These are phyloP conservation scores for Aphodius granarius DNA, from an alignment of 2,888 invertebrate genomes.

Conservation along the genomic window DNA sequence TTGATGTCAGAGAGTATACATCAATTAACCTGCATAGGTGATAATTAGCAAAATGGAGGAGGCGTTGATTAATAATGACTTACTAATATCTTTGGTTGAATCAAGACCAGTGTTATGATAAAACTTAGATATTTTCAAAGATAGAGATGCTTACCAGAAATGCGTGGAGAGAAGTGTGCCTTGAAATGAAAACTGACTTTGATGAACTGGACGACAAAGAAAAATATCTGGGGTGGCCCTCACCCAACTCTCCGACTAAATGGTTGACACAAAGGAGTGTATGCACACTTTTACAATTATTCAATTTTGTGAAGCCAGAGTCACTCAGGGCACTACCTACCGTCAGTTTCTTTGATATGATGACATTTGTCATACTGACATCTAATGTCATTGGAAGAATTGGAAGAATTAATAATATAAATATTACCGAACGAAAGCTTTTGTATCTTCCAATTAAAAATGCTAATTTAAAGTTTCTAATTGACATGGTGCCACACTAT, in stretches of 20 bases:
- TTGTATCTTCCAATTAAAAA: not conserved
- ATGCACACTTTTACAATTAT: no score
- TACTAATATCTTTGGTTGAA: constrained; percentile 24
- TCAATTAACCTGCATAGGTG: no score
- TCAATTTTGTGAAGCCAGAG: no score
- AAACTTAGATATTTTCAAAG: constrained; percentile 27
- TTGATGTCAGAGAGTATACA: no score
- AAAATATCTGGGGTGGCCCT: no score
- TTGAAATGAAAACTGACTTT: constrained; percentile 2
- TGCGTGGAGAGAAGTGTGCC: constrained; percentile 9
- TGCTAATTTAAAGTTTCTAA: not conserved
- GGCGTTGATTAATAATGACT: constrained; percentile 10
- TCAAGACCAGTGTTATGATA: constrained; percentile 30
- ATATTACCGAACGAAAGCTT: not conserved
- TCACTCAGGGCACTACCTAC: no score
- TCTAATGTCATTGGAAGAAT: not conserved
- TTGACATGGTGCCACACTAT: not conserved
- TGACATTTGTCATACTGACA: no score
- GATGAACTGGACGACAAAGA: constrained; percentile 13
- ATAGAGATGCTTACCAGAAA: constrained; percentile 16
- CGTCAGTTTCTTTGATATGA: no score
- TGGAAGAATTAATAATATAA: not conserved
- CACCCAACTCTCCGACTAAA: no score
- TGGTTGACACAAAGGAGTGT: no score
- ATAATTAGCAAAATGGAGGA: no score